Evolutionary conservation across 1,140 invertebrate genomes (phyloP).

Genomic region (Polypedilum vanderplanki): DNA sequence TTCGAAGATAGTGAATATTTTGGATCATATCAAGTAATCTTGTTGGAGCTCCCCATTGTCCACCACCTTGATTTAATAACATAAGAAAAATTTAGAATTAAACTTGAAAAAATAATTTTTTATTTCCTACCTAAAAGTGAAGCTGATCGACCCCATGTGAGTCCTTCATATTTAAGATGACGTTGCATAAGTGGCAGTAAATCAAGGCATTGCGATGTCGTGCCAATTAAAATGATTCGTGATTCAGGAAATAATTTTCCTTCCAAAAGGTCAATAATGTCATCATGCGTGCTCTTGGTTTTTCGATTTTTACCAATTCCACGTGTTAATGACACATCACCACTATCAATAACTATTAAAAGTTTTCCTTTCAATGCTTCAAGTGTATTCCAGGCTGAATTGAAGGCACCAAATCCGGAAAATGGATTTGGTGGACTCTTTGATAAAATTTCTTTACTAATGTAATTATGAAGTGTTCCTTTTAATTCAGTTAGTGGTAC

Average conservation of each 20-base stretch:
- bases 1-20: slow-evolving; percentile 33
- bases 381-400: slow-evolving; percentile 42
- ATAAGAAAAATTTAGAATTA: too few species aligned
- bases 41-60: slow-evolving; percentile 41
- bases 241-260: slow-evolving; percentile 50
- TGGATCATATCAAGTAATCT: slow-evolving; percentile 38
- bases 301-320: slow-evolving; percentile 33
- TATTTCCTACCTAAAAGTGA: slow-evolving; percentile 37
- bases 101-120: too few species aligned
- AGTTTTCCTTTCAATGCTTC: slow-evolving; percentile 48
- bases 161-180: slow-evolving; percentile 46
- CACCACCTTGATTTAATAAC: too few species aligned
- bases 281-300: slow-evolving; percentile 44
- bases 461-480: slow-evolving; percentile 35
- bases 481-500: slow-evolving; percentile 49
- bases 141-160: slow-evolving; percentile 50
- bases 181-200: slow-evolving; percentile 45
- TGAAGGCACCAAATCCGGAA: slow-evolving; percentile 32
- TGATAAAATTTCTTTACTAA: slow-evolving; percentile 46
- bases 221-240: slow-evolving; percentile 41
- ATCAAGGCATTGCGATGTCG: slow-evolving; percentile 45
- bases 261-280: slow-evolving; percentile 48
- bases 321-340: slow-evolving; percentile 44
- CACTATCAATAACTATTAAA: slow-evolving; percentile 51
- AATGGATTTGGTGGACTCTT: slow-evolving; percentile 33